A percentile compares a stretch with the other conserved stretches of the same genome.
These are phyloP conservation scores for Urophycis tenuis DNA, from an alignment of 2,797 vertebrate genomes.

Conservation along the genomic window DNA sequence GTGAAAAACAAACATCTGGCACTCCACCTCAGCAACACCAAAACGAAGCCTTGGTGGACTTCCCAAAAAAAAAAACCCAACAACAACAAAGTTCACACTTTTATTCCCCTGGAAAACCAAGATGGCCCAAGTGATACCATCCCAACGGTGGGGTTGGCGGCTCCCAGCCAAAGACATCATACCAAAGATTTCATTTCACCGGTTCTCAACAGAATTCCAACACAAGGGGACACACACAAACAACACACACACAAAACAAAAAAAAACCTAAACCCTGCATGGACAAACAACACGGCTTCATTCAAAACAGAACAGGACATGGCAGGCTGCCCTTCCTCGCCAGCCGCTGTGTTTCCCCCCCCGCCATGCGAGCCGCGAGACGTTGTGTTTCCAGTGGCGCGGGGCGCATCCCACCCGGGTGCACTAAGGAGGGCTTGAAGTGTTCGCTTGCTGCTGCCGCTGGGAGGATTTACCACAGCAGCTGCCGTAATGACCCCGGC, in stretches of 20 bases:
- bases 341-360: background rate
- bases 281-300: background rate
- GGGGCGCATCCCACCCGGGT: background rate
- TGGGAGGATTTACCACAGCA: background rate
- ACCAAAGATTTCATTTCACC: background rate
- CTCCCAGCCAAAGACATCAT: background rate
- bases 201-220: background rate
- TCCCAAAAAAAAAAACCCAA: no score
- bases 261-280: background rate
- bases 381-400: background rate
- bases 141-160: background rate
- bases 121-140: background rate
- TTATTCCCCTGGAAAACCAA: conserved; percentile 1
- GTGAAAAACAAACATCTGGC: background rate
- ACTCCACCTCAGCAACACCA: background rate
- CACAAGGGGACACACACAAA: no score
- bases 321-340: background rate
- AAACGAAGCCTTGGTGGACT: background rate
- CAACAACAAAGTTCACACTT: background rate
- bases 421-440: background rate
- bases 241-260: no score
- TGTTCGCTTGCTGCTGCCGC: background rate
- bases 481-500: background rate
- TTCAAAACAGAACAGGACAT: background rate
- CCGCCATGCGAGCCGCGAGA: background rate